Percentiles rank a stretch among this genome's conserved stretches.
Conservation (phyloP, 2,113 vertebrate genomes). For the Myrmecophaga tridactyla region DNA sequence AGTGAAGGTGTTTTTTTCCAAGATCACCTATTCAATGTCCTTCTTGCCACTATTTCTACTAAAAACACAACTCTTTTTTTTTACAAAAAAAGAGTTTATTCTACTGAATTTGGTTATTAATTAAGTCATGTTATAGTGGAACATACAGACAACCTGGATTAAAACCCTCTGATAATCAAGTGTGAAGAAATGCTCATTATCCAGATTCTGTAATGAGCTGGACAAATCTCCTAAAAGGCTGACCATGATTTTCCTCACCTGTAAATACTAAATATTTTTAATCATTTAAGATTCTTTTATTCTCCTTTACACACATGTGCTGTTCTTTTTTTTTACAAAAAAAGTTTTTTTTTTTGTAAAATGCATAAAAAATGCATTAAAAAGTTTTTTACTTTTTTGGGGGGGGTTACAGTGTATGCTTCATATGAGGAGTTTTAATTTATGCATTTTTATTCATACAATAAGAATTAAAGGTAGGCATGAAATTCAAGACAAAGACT, state of each 20-base stretch:
- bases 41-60: neutral
- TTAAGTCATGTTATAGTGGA: neutral
- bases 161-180: rapidly evolving
- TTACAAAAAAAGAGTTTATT: too few relatives aligned
- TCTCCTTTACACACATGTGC: neutral
- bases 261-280: neutral
- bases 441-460: neutral
- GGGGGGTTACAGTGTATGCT: neutral
- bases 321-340: too few relatives aligned
- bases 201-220: rapidly evolving
- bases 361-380: too few relatives aligned
- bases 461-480: neutral
- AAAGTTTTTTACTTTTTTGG: too few relatives aligned
- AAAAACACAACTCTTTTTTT: neutral
- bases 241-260: neutral
- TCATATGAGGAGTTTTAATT: neutral
- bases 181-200: rapidly evolving
- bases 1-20: neutral
- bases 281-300: too few relatives aligned
- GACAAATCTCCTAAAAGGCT: rapidly evolving
- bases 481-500: neutral
- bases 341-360: too few relatives aligned
- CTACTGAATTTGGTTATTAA: rapidly evolving
- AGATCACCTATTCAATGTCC: neutral
- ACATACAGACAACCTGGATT: neutral